Evolutionary conservation across 2,113 vertebrate species (phyloP).

Genomic region (Pangasianodon hypophthalmus): DNA sequence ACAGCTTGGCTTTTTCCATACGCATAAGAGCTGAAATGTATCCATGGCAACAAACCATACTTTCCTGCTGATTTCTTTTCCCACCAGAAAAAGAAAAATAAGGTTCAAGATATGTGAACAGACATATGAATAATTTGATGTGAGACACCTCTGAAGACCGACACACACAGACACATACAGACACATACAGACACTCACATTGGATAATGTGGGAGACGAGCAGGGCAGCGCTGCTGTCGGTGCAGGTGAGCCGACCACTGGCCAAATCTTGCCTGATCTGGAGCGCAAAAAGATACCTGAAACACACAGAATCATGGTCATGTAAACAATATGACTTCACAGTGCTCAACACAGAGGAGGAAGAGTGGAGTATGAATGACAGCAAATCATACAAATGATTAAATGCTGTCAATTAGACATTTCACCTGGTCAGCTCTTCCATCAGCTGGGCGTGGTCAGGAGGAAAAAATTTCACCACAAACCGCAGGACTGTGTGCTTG

Average conservation of each 20-base stretch:
- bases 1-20: constrained; percentile 29
- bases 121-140: not conserved
- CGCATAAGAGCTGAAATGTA: constrained; percentile 51
- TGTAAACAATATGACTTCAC: not conserved
- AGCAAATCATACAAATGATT: not conserved
- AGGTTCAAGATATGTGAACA: not conserved
- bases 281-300: constrained; percentile 96
- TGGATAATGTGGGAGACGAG: constrained; percentile 95
- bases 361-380: not conserved
- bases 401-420: not conserved
- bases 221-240: constrained; percentile 90
- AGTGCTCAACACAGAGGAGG: not conserved
- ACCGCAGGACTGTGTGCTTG: constrained; percentile 87
- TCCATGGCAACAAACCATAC: constrained; percentile 65
- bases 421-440: constrained; percentile 95
- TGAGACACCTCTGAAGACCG: not conserved
- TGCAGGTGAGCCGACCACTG: constrained; percentile 87
- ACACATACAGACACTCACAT: constrained; percentile 76
- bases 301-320: constrained; percentile 33
- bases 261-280: constrained; percentile 95
- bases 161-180: not conserved
- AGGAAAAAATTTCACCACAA: constrained; percentile 98
- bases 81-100: constrained; percentile 20
- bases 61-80: constrained; percentile 52
- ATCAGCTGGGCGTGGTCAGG: constrained; percentile 94